Conservation (phyloP, 1,140 invertebrate species). For the Sitophilus oryzae region DNA sequence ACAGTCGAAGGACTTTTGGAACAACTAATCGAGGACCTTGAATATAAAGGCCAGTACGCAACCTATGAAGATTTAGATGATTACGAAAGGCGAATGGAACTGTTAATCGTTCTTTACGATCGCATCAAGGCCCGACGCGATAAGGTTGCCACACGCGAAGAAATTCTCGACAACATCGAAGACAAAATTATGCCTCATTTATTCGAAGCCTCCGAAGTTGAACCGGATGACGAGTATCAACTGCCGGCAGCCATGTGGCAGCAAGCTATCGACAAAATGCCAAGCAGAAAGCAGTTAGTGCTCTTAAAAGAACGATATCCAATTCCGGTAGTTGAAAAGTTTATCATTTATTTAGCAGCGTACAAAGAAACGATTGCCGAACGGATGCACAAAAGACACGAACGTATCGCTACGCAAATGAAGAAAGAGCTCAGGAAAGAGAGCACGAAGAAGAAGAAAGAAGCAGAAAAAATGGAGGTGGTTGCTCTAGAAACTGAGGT, state of each 20-base stretch:
- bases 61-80: slow-evolving; percentile 27
- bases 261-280: slow-evolving; percentile 37
- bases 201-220: slow-evolving; percentile 32
- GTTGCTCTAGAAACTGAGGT: slow-evolving; percentile 24
- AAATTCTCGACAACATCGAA: slow-evolving; percentile 40
- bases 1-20: slow-evolving; percentile 36
- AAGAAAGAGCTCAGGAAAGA: slow-evolving; percentile 39
- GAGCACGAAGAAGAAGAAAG: slow-evolving; percentile 33
- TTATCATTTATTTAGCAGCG: slow-evolving; percentile 27
- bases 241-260: slow-evolving; percentile 41
- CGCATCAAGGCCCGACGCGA: slow-evolving; percentile 30
- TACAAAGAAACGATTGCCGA: slow-evolving; percentile 39
- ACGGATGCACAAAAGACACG: slow-evolving; percentile 38
- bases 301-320: slow-evolving; percentile 35
- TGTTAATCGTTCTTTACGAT: slow-evolving; percentile 35
- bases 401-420: slow-evolving; percentile 41
- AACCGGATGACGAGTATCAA: slow-evolving; percentile 33
- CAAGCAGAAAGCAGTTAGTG: slow-evolving; percentile 31
- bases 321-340: slow-evolving; percentile 32
- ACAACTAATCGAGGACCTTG: slow-evolving; percentile 38
- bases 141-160: slow-evolving; percentile 34
- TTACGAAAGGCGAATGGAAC: slow-evolving; percentile 33
- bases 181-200: slow-evolving; percentile 33
- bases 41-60: slow-evolving; percentile 27
- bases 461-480: slow-evolving; percentile 31